Evolutionary conservation across 2,888 invertebrate species (phyloP).

Genomic region (Encarsia formosa): DNA sequence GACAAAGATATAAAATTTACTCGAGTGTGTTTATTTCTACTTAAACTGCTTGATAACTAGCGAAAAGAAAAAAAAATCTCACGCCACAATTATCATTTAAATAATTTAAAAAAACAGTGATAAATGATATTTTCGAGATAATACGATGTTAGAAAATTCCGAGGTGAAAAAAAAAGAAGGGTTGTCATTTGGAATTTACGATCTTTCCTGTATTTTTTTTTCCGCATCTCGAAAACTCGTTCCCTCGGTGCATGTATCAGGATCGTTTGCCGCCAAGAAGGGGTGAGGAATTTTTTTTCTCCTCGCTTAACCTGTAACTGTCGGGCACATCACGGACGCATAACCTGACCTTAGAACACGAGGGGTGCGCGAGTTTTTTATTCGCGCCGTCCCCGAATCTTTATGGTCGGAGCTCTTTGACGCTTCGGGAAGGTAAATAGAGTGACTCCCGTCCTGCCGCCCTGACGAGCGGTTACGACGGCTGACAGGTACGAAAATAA

Average conservation of each 20-base stretch:
- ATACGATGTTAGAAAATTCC: too few species aligned
- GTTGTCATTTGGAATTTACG: conserved; percentile 1
- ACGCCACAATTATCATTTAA: too few species aligned
- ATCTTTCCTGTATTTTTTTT: conserved; percentile 16
- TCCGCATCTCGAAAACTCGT: conserved; percentile 1
- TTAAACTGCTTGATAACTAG: too few species aligned
- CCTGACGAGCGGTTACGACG: conserved; percentile 15
- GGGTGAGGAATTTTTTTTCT: conserved; percentile 16
- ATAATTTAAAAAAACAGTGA: too few species aligned
- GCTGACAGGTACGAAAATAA: conserved; percentile 19
- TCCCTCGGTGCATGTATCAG: too few species aligned
- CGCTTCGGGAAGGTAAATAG: conserved; percentile 20
- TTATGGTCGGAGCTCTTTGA: conserved; percentile 24
- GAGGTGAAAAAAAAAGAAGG: too few species aligned
- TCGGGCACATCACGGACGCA: too few species aligned
- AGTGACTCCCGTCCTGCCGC: conserved; percentile 1
- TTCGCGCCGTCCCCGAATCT: conserved; percentile 17
- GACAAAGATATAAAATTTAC: too few species aligned
- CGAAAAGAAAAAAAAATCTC: too few species aligned
- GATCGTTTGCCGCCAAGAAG: conserved; percentile 4
- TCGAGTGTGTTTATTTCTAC: too few species aligned
- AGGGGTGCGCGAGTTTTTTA: conserved; percentile 12
- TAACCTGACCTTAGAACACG: background rate
- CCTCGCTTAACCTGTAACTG: conserved; percentile 18
- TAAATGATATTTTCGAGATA: too few species aligned